These are phyloP conservation scores for Phataginus tetradactyla DNA, from an alignment of 2,797 vertebrate genomes.

Conservation along the genomic window DNA sequence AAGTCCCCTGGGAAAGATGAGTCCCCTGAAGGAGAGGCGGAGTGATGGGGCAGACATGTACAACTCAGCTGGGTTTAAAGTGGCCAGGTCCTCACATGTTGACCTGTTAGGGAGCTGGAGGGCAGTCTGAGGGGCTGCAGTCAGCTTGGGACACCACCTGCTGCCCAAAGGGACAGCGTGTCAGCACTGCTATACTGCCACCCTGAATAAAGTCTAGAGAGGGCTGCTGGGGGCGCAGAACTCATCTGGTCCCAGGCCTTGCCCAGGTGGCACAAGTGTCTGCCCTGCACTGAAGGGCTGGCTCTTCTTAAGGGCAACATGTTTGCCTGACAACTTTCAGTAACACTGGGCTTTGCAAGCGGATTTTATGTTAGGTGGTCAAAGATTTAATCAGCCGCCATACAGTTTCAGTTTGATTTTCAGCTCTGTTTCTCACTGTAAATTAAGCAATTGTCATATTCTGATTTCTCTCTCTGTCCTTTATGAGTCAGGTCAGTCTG, in stretches of 20 bases:
- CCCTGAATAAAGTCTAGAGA: not conserved
- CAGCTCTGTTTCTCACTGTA: not conserved
- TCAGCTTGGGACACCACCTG: no score
- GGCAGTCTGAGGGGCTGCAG: not conserved
- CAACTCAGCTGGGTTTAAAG: no score
- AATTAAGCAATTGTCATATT: not conserved
- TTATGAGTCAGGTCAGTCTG: not conserved
- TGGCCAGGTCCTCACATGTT: no score
- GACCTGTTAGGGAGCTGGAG: not conserved
- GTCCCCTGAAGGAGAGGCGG: not conserved
- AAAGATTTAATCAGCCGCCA: not conserved
- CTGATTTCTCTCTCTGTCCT: not conserved
- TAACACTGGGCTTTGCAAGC: not conserved
- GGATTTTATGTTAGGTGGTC: not conserved
- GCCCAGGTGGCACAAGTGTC: not conserved
- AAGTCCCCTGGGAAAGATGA: not conserved
- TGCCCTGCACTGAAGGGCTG: not conserved
- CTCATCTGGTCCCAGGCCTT: not conserved
- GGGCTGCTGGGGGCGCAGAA: no score
- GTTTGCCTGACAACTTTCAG: no score
- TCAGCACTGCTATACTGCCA: not conserved
- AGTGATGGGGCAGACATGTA: no score
- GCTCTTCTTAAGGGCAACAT: not conserved
- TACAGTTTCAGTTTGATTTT: not conserved
- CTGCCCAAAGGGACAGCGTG: not conserved